Evolutionary conservation across 53 echinoderm and acorn worm species (phyloP).

Genomic region (Patiria pectinifera): DNA sequence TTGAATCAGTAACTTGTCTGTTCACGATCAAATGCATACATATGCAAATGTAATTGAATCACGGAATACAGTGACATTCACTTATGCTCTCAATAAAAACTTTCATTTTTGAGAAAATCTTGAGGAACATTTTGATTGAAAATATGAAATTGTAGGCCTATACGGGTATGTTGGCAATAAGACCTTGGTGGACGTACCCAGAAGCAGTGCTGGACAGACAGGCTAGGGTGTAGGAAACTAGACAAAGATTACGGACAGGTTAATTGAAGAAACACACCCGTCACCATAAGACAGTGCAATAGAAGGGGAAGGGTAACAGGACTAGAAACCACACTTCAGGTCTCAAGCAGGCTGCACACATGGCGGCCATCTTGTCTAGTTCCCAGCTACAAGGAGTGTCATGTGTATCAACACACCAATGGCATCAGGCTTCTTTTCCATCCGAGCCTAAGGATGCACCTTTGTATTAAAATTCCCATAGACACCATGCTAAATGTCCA

Average conservation of each 20-base stretch:
- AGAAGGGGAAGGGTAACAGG: background rate
- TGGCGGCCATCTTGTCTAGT: constrained; percentile 1
- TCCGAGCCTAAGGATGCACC: too few relatives aligned
- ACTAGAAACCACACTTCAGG: background rate
- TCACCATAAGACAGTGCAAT: background rate
- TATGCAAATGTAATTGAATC: too few relatives aligned
- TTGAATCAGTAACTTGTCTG: too few relatives aligned
- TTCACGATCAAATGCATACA: too few relatives aligned
- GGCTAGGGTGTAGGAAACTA: background rate
- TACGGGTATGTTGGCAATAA: background rate
- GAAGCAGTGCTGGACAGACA: constrained; percentile 42
- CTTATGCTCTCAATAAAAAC: too few relatives aligned
- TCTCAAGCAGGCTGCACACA: background rate
- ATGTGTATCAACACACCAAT: background rate
- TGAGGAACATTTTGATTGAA: too few relatives aligned
- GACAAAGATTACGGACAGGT: background rate
- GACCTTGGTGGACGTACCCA: background rate
- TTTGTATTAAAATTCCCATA: too few relatives aligned
- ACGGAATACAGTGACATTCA: too few relatives aligned
- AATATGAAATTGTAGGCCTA: too few relatives aligned
- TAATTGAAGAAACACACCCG: background rate
- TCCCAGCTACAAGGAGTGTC: background rate
- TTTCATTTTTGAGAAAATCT: too few relatives aligned
- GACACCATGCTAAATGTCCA: too few relatives aligned
- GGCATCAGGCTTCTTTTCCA: background rate